These are phyloP conservation scores for Marmota flaviventris DNA, from an alignment of 2,113 vertebrate genomes.

Conservation along the genomic window DNA sequence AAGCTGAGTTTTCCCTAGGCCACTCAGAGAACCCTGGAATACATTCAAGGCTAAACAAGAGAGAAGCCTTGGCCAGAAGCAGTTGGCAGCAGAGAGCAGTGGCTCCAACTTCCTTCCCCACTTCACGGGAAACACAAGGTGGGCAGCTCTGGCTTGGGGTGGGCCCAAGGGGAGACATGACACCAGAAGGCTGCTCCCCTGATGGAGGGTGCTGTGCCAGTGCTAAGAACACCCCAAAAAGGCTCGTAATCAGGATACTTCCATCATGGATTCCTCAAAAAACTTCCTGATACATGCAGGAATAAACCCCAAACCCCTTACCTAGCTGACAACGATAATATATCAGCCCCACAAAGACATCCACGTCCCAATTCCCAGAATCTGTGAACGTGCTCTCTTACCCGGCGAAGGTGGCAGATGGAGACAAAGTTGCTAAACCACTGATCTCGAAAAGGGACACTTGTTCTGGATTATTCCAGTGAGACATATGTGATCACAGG, in stretches of 20 bases:
- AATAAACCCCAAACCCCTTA: not conserved
- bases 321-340: no score
- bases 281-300: not conserved
- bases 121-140: not conserved
- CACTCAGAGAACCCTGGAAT: not conserved
- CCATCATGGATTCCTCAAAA: not conserved
- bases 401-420: not conserved
- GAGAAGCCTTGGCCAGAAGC: not conserved
- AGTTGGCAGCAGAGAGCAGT: not conserved
- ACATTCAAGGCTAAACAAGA: not conserved
- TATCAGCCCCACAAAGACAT: not conserved
- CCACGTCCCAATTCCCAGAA: not conserved
- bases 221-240: not conserved
- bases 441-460: no score
- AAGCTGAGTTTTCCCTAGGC: no score
- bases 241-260: not conserved
- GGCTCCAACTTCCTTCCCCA: fast-evolving
- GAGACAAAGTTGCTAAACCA: not conserved
- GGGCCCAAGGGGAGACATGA: not conserved
- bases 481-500: not conserved
- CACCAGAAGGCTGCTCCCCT: not conserved
- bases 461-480: not conserved
- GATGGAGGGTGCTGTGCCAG: no score
- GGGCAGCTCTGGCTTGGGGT: not conserved
- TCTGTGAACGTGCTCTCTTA: no score